A percentile compares a stretch with the other conserved stretches of the same genome.
Evolutionary conservation across 2,888 invertebrate genomes (phyloP).

Genomic region (Ramazzottius varieornatus): DNA sequence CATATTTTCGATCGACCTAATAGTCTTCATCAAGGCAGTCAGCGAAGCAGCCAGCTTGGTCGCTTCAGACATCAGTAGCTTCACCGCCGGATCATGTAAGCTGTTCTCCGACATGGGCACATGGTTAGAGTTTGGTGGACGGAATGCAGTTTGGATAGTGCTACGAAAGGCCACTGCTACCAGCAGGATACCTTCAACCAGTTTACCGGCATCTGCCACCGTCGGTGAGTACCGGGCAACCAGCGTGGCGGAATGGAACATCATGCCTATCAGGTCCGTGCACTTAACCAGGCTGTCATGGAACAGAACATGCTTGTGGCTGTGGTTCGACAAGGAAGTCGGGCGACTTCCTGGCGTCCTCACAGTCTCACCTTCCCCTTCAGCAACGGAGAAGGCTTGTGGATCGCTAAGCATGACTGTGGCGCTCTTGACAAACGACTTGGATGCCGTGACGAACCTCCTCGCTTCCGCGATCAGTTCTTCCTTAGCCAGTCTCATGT

Average conservation of each 20-base stretch:
- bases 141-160: not conserved
- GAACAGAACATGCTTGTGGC: not conserved
- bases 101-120: not conserved
- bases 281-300: not conserved
- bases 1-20: not conserved
- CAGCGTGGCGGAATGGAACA: not conserved
- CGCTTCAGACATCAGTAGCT: not conserved
- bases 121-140: not conserved
- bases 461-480: not conserved
- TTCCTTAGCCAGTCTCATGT: not conserved
- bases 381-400: not conserved
- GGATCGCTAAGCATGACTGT: not conserved
- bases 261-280: not conserved
- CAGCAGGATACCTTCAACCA: conserved; percentile 2
- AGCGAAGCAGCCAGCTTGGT: not conserved
- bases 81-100: not conserved
- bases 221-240: not conserved
- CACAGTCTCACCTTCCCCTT: not conserved
- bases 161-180: not conserved
- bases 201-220: not conserved
- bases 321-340: not conserved
- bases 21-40: not conserved
- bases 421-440: not conserved
- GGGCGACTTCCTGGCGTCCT: not conserved
- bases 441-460: not conserved